A percentile compares a stretch with the other conserved stretches of the same genome.
phyloP scores from a whole-genome alignment of 2,888 invertebrate genomes.

The Dolichopus griseipennis region DNA sequence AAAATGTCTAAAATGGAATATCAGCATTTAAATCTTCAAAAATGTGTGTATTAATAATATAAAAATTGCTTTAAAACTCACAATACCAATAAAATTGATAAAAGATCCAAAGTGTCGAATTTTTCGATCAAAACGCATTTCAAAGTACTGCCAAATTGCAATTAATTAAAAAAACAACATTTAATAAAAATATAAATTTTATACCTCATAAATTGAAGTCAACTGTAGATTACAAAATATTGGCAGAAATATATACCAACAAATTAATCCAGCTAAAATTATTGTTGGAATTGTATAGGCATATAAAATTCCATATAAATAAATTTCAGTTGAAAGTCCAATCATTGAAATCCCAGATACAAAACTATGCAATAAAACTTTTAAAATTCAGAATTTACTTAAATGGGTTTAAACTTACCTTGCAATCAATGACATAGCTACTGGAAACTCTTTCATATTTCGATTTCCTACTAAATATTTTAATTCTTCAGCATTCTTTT shows the following conservation, averaged over 20 bases:
- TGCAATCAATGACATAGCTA: slow-evolving; percentile 76
- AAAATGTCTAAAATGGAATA: slow-evolving; percentile 14
- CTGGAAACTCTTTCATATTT: slow-evolving; percentile 72
- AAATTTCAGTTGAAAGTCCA: slow-evolving; percentile 69
- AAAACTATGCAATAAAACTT: slow-evolving; percentile 43
- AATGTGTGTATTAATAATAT: too few species aligned
- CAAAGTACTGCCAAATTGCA: slow-evolving; percentile 49
- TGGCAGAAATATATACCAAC: slow-evolving; percentile 56
- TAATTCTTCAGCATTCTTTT: slow-evolving; percentile 42
- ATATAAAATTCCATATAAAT: slow-evolving; percentile 68
- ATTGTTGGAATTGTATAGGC: slow-evolving; percentile 46
- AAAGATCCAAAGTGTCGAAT: slow-evolving; percentile 57
- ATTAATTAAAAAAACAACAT: neutral
- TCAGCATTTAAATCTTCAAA: too few species aligned
- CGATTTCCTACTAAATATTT: slow-evolving; percentile 75
- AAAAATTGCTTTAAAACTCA: slow-evolving; percentile 40
- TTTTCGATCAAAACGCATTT: slow-evolving; percentile 55
- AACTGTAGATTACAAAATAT: slow-evolving; percentile 61
- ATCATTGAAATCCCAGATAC: slow-evolving; percentile 68
- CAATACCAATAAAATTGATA: slow-evolving; percentile 55
- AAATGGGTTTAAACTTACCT: slow-evolving; percentile 52
- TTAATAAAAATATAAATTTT: slow-evolving; percentile 17
- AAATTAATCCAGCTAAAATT: slow-evolving; percentile 45
- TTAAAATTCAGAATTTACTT: neutral
- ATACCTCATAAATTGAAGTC: slow-evolving; percentile 68